Base-by-base conservation (phyloP, 2,888 invertebrate species). In the Drosophila nr. perissopoda region DNA sequence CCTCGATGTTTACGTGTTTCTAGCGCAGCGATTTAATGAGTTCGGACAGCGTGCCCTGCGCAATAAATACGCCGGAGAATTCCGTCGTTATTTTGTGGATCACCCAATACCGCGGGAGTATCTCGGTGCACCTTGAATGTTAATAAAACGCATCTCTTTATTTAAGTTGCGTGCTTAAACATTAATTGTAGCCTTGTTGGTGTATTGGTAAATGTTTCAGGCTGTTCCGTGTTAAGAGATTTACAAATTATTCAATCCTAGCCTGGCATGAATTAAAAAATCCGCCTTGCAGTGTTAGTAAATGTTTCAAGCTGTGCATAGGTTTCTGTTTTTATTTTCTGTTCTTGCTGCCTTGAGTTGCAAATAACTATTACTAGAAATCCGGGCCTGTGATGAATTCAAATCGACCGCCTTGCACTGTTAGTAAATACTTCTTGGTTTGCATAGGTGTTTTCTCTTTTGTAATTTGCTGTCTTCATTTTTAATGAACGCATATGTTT, bases 51-150 rank as follows among this genome's bases (percentile, higher is more conserved):
- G 94, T 18, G 94, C 94, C 0, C 96, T 97, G 80, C 94, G 98
- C 73, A 98, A 98, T 92, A 96, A 96, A 83, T 96, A 96, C 91
- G 96, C 98, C 0, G 95, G 96, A 90, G 96, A 97, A 93, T 98
- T 96, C 90, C 95, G 96, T 72, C 95, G 96, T 78, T 94, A 97
- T 59, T 96, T 97, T 92, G 95, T 95, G 81, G 96, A 97, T 89
- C 95, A 95, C 92, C 95, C 57, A 94, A 96, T 91, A 38, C 89
- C 92, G 2, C 78, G 85, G 1, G 93, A 93, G 66, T 93, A 92
- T 82, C 81, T 93, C 8, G 92, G 92, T 31, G 90, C 82, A 13
- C 89, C 87, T 4, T 84, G 71, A 85, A 83, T 81, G 67, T 83
- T 77, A 82, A 86, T 86, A 82, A 87, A 83, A 16, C 8, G 16